phyloP scores from a whole-genome alignment of 2,113 vertebrate genomes.

The Limnothrissa miodon region DNA sequence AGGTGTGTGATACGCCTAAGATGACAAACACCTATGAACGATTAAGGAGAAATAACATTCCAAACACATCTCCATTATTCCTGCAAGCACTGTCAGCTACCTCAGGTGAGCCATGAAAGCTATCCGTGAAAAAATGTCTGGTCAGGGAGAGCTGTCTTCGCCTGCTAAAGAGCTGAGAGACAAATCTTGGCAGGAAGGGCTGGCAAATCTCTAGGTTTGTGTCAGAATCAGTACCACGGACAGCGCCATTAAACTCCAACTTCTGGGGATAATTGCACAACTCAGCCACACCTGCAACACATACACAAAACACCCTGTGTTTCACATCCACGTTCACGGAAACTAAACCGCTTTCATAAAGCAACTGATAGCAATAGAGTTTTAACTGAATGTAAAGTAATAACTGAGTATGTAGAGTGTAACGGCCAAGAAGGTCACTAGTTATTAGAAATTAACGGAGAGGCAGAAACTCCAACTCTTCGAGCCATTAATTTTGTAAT shows the following conservation, averaged over 20 bases:
- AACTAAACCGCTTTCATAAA: not conserved
- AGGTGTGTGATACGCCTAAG: slow-evolving; percentile 29
- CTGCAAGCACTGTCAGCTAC: not conserved
- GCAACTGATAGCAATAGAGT: not conserved
- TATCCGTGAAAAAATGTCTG: not conserved
- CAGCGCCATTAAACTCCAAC: slow-evolving; percentile 23
- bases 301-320: not conserved
- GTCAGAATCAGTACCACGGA: slow-evolving; percentile 52
- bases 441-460: too few species aligned
- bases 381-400: too few species aligned
- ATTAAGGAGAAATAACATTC: slow-evolving; percentile 22
- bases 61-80: slow-evolving; percentile 26
- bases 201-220: not conserved
- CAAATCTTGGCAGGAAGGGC: not conserved
- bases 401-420: too few species aligned
- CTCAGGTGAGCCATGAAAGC: not conserved
- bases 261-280: not conserved
- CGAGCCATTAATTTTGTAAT: too few species aligned
- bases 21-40: slow-evolving; percentile 34
- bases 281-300: not conserved
- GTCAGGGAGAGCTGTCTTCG: not conserved
- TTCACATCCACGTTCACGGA: not conserved
- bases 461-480: too few species aligned
- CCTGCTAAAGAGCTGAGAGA: not conserved
- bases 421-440: too few species aligned